Evolutionary conservation across 2,113 vertebrate genomes (phyloP).

Genomic region (Vulpes vulpes): DNA sequence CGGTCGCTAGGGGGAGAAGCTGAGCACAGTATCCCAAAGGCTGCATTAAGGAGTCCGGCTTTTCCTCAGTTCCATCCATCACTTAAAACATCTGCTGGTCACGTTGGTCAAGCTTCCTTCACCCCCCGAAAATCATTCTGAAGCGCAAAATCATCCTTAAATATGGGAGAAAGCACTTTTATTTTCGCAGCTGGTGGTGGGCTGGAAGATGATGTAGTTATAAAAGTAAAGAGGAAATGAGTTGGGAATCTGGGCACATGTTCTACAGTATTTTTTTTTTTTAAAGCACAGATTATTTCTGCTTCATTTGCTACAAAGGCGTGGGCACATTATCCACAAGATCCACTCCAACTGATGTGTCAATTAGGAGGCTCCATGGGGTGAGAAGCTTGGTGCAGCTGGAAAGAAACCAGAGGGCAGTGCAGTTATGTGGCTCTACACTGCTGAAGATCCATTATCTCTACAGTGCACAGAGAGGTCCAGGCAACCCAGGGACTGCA

Average conservation of each 20-base stretch:
- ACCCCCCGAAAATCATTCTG: conserved; percentile 58
- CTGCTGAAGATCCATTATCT: neutral
- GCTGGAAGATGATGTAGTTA: conserved; percentile 70
- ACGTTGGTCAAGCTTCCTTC: conserved; percentile 67
- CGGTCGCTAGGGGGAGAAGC: conserved; percentile 85
- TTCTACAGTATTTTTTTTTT: conserved; percentile 49
- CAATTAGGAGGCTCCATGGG: neutral
- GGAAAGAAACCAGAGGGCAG: neutral
- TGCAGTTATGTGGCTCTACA: neutral
- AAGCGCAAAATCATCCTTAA: conserved; percentile 72
- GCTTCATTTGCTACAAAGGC: conserved; percentile 63
- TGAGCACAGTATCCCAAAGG: neutral
- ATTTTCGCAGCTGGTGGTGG: conserved; percentile 81
- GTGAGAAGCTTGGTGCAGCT: neutral
- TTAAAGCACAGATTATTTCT: conserved; percentile 71
- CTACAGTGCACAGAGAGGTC: neutral
- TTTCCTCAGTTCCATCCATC: neutral
- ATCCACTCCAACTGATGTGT: neutral
- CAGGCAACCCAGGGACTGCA: neutral
- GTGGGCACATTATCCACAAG: neutral
- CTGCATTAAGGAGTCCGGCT: neutral
- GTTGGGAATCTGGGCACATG: conserved; percentile 66
- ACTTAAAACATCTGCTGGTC: conserved; percentile 72
- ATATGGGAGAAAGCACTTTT: conserved; percentile 71
- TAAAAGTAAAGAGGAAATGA: conserved; percentile 72